Evolutionary conservation across 2,797 vertebrate genomes (phyloP).

Genomic region (Heteromormyrus szaboi): DNA sequence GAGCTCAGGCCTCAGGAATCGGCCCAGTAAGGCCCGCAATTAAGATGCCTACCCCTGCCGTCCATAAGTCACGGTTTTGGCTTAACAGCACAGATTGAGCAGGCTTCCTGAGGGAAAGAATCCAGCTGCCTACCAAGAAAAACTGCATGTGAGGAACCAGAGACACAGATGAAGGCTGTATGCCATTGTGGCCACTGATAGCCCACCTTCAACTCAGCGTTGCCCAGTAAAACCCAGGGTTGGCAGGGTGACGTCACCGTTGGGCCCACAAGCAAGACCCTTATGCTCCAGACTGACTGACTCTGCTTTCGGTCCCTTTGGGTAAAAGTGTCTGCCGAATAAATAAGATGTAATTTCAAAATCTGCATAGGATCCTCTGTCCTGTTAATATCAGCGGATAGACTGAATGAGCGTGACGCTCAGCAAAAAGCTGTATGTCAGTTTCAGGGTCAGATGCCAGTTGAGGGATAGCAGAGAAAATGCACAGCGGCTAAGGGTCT

Average conservation of each 20-base stretch:
- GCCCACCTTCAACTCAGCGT: not conserved
- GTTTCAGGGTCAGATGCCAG: conserved; percentile 7
- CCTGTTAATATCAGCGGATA: not conserved
- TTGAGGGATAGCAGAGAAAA: not conserved
- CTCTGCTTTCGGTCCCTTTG: not conserved
- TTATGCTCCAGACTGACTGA: not conserved
- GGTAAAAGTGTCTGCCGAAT: not conserved
- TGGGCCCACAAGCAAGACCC: not conserved
- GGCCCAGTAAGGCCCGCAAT: not conserved
- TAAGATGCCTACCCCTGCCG: not conserved
- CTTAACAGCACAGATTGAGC: not conserved
- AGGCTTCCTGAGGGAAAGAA: not conserved
- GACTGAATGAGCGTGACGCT: not conserved
- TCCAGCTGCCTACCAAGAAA: not conserved
- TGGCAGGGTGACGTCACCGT: not conserved
- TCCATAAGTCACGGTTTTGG: not conserved
- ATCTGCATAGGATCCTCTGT: not conserved
- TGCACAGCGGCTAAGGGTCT: conserved; percentile 26
- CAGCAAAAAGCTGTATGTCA: conserved; percentile 35
- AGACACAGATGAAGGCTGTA: not conserved
- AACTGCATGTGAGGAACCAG: not conserved
- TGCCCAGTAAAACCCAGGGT: not conserved
- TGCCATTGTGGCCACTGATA: not conserved
- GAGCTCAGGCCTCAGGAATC: not conserved
- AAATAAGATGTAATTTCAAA: not conserved